These are phyloP conservation scores for Lepisosteus osseus DNA, from an alignment of 2,113 vertebrate genomes.

Conservation along the genomic window DNA sequence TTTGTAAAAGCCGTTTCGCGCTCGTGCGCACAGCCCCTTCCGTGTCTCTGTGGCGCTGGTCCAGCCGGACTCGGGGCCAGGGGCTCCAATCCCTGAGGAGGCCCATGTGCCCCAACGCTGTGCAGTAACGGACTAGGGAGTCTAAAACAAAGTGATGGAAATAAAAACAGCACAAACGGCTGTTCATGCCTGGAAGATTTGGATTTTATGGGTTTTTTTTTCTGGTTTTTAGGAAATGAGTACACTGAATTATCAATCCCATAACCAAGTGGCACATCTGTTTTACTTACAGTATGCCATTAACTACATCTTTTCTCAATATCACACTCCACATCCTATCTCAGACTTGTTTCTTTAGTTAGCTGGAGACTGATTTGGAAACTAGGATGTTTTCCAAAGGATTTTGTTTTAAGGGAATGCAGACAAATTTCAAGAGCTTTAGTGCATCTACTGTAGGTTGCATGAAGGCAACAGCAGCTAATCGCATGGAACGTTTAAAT, in stretches of 20 bases:
- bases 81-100: too few relatives aligned
- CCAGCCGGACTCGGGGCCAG: background rate
- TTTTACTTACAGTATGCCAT: background rate
- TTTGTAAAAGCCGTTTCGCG: background rate
- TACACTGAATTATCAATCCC: background rate
- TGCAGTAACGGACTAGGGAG: too few relatives aligned
- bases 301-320: background rate
- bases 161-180: too few relatives aligned
- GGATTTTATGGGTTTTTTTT: background rate
- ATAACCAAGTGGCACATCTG: background rate
- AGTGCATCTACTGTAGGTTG: background rate
- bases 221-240: background rate
- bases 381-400: constrained; percentile 4
- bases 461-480: background rate
- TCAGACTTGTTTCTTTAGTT: background rate
- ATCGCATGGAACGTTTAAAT: background rate
- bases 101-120: too few relatives aligned
- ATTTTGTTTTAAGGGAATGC: background rate
- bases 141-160: too few relatives aligned
- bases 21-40: background rate
- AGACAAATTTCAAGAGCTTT: constrained; percentile 5
- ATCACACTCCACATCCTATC: background rate
- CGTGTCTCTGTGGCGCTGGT: background rate
- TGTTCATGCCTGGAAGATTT: too few relatives aligned
- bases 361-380: background rate